Evolutionary conservation across 2,888 invertebrate species (phyloP), one percentile per base, ranked within the genome.

Genomic region (Tridacna crocea): DNA sequence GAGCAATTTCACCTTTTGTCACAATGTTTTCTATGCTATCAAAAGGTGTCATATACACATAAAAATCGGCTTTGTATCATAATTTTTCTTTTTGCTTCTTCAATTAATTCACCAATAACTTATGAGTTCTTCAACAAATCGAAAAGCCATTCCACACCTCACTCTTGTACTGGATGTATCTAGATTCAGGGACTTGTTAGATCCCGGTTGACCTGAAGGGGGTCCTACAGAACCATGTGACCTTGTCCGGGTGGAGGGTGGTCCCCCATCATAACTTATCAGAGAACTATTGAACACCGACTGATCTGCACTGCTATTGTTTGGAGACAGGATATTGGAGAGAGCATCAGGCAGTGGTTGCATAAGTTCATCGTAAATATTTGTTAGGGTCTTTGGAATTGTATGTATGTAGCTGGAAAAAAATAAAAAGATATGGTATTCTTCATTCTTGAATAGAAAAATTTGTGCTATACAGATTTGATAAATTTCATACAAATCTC

Each of bases 301-400:
- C 22, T 85, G 85, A 74, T 88, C 82, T 22, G 63, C 82, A 66
- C 82, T 84, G 51, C 82, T 87, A n/a, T 77, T 83, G 27, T 85
- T 82, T 22, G 91, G 91, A 15, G 91, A 91, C 22, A 88, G 75
- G 65, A 91, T 83, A 46, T 86, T 85, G 27, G 90, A 88, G 24
- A 92, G 85, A 3, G 75, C 79, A 13, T 84, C 82, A n/a, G 93
- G 93, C 26, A 91, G 74, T 11, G 92, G 92, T 80, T 92, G 91
- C 91, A 91, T 91, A 66, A 93, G 82, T 60, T 92, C 92, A 87
- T 92, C 91, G 78, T 91, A 92, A n/a, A 93, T 85, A 66, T 86
- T 88, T 15, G 88, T 90, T 51, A 92, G 86, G 11, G 89, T 88
- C 61, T 87, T 82, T 11, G 92, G 91, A 36, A 91, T 74, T 19